phyloP scores from a whole-genome alignment of 2,113 vertebrate genomes.

The Phalacrocorax brasilianus region DNA sequence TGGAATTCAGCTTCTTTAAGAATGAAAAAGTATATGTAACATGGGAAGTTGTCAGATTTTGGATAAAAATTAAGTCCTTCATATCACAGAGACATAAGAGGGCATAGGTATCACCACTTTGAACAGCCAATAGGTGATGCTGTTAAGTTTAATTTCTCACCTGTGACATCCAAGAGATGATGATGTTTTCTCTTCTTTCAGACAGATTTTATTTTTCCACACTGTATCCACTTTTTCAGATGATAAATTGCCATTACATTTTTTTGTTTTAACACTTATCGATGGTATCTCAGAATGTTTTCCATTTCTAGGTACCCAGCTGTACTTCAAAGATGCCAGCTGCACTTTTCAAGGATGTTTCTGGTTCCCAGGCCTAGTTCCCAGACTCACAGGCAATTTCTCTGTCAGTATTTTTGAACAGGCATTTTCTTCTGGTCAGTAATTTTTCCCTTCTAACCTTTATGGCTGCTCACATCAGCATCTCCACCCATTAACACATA shows the following conservation, averaged over 20 bases:
- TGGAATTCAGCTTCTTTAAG: neutral
- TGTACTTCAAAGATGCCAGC: neutral
- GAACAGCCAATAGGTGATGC: neutral
- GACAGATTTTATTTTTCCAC: neutral
- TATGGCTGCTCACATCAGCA: neutral
- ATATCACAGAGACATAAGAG: neutral
- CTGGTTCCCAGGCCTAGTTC: neutral
- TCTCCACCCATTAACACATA: neutral
- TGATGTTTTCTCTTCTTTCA: neutral
- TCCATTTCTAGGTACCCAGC: neutral
- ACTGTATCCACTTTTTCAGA: neutral
- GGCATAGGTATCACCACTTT: neutral
- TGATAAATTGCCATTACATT: neutral
- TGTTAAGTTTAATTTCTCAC: neutral
- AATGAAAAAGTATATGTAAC: neutral
- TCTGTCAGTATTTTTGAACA: rapidly evolving
- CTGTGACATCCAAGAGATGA: neutral
- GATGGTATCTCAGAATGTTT: neutral
- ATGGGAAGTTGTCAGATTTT: neutral
- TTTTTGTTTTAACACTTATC: rapidly evolving
- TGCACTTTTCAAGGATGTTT: neutral
- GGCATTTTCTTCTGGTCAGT: neutral
- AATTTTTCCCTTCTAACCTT: neutral
- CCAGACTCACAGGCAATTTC: neutral
- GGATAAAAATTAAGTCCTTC: neutral